Evolutionary conservation across 2,888 invertebrate species (phyloP), one percentile per base, ranked within the genome.

Genomic region (Apodemia mormo): DNA sequence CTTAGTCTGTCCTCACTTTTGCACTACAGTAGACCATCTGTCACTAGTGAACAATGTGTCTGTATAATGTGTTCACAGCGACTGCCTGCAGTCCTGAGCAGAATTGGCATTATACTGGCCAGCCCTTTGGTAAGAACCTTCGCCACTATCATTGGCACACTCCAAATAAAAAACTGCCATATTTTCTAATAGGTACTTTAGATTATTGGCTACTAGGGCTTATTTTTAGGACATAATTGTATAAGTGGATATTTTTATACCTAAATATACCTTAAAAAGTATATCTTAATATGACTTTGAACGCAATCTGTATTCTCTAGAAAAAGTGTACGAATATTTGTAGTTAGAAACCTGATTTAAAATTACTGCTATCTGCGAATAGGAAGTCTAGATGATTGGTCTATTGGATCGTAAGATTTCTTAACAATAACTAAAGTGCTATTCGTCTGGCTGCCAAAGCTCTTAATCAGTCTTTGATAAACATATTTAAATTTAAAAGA

Each of bases 101-200:
- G 97, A 96, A 97, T 97, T 96, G 97, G 97, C 96, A 97, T 97
- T 94, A 97, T 97, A 95, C 96, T 97, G 96, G 97, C 97, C 96
- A 97, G 97, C 96, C 97, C 97, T 94, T 95, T 97, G 97, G 97
- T 97, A 97, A 97, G 97, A 91, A 89, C 81, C 84, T 88, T 87
- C 89, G 93, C 93, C 92, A 82, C 86, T 82, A 84, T 85, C 91
- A 91, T 88, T 88, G 92, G 92, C 92, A 92, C 90, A 81, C 82
- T 88, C 90, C 86, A 74, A 83, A 84, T 77, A 83, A 94, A 76
- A 79, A 71, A 81, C 85, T 87, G 85, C 81, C 85, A 84, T 88
- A 86, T 87, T 89, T 54, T 69, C 65, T 69, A 5, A n/a, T n/a
- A 52, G 49, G 49, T 52, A 52, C 2, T 12, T n/a, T n/a, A 52